Percentiles rank a stretch among this genome's conserved stretches.
phyloP scores from a whole-genome alignment of 1,140 invertebrate genomes.

The Trinorchestia longiramus region DNA sequence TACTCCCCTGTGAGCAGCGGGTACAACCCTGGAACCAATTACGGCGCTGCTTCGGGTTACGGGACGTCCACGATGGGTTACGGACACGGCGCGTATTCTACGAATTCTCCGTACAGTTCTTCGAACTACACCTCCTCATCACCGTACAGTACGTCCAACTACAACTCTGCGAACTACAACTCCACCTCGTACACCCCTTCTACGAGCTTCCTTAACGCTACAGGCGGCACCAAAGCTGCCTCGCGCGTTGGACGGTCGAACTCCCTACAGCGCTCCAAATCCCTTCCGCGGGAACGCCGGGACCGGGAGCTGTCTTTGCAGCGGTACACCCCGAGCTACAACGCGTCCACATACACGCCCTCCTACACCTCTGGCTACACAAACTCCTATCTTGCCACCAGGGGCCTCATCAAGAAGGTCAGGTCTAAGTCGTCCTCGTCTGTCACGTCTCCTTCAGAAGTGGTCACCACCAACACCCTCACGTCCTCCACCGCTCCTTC shows the following conservation, averaged over 20 bases:
- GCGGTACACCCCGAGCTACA: conserved; percentile 45
- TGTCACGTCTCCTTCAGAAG: neutral
- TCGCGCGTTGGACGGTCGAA: neutral
- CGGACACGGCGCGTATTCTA: neutral
- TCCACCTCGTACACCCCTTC: conserved; percentile 27
- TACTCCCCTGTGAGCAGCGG: neutral
- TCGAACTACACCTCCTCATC: neutral
- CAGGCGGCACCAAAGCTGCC: neutral
- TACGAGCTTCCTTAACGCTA: conserved; percentile 39
- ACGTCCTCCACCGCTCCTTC: conserved; percentile 1
- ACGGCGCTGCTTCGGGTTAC: neutral
- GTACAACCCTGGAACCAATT: neutral
- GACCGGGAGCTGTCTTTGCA: neutral
- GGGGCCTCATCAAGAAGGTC: conserved; percentile 32
- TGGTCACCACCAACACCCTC: neutral
- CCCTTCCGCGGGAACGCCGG: conserved; percentile 29
- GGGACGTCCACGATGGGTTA: neutral
- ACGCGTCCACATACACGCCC: conserved; percentile 34
- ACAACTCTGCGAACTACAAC: neutral
- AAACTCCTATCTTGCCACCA: conserved; percentile 36
- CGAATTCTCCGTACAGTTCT: neutral
- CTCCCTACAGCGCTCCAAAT: conserved; percentile 23
- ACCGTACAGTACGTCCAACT: neutral
- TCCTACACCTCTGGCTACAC: conserved; percentile 46
- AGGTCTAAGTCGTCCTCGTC: conserved; percentile 4